Conservation (phyloP, 1,140 invertebrate species). For the Rhagoletis pomonella region DNA sequence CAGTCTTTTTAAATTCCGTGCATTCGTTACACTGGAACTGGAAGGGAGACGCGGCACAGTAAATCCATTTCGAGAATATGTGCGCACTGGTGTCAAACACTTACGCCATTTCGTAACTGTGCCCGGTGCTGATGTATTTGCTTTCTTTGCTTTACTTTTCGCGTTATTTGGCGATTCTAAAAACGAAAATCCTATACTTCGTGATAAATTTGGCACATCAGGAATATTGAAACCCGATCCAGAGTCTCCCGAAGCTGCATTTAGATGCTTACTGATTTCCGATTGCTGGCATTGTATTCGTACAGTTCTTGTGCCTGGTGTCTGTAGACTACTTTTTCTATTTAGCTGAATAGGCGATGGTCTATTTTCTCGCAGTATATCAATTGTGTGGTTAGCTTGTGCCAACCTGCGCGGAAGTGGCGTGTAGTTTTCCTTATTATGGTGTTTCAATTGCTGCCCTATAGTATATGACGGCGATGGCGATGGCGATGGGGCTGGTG, state of each 20-base stretch:
- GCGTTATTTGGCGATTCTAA: neutral
- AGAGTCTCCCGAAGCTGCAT: slow-evolving; percentile 29
- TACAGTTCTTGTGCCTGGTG: neutral
- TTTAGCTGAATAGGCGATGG: neutral
- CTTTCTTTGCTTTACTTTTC: slow-evolving; percentile 2
- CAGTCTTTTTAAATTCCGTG: neutral
- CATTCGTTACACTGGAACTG: slow-evolving; percentile 22
- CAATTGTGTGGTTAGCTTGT: slow-evolving; percentile 26
- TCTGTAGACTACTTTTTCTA: neutral
- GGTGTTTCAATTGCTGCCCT: neutral
- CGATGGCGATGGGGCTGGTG: slow-evolving; percentile 13
- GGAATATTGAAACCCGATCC: slow-evolving; percentile 15
- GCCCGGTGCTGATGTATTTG: neutral
- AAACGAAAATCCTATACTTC: neutral
- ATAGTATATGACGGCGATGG: neutral
- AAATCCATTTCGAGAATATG: slow-evolving; percentile 58
- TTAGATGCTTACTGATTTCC: slow-evolving; percentile 13
- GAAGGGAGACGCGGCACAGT: slow-evolving; percentile 2
- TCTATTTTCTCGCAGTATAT: neutral
- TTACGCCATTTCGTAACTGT: slow-evolving; percentile 57
- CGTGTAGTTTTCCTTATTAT: slow-evolving; percentile 6
- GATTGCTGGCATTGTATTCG: slow-evolving; percentile 22
- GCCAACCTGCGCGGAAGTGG: neutral
- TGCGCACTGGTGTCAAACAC: slow-evolving; percentile 59
- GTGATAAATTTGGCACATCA: slow-evolving; percentile 9